These are phyloP conservation scores for Neoarius graeffei DNA, from an alignment of 2,113 vertebrate genomes.

Conservation along the genomic window DNA sequence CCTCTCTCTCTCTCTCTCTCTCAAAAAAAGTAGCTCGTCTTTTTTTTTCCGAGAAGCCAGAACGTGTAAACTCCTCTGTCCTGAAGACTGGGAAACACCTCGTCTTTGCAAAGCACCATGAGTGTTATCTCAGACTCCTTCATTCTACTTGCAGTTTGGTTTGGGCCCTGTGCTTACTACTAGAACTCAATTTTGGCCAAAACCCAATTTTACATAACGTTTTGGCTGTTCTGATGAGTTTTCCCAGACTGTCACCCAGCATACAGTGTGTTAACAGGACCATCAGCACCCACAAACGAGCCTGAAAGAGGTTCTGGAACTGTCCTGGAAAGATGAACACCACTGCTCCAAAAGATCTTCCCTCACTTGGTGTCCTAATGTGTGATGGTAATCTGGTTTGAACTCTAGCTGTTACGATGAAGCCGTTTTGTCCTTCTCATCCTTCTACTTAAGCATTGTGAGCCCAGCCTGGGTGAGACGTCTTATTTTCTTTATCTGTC, in stretches of 20 bases:
- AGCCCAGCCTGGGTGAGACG: not conserved
- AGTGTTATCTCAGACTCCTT: not conserved
- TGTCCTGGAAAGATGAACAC: not conserved
- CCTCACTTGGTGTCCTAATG: not conserved
- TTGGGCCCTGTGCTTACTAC: too few relatives aligned
- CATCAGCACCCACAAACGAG: not conserved
- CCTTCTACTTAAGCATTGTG: not conserved
- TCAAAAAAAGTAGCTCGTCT: not conserved
- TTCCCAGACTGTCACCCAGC: not conserved
- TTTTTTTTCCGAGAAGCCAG: not conserved
- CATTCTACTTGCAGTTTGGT: not conserved
- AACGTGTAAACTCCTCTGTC: not conserved
- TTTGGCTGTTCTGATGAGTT: not conserved
- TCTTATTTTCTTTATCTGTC: not conserved
- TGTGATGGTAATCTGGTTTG: not conserved
- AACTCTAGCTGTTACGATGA: not conserved
- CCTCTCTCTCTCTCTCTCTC: not conserved
- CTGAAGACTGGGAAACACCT: not conserved
- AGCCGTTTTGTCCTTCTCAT: not conserved
- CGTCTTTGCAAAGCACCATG: not conserved
- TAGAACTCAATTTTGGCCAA: not conserved
- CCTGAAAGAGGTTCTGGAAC: not conserved
- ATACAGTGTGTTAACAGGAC: not conserved
- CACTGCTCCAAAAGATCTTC: not conserved
- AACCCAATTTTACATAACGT: not conserved